Evolutionary conservation across 2,888 invertebrate species (phyloP).

Genomic region (Neoaliturus tenellus): DNA sequence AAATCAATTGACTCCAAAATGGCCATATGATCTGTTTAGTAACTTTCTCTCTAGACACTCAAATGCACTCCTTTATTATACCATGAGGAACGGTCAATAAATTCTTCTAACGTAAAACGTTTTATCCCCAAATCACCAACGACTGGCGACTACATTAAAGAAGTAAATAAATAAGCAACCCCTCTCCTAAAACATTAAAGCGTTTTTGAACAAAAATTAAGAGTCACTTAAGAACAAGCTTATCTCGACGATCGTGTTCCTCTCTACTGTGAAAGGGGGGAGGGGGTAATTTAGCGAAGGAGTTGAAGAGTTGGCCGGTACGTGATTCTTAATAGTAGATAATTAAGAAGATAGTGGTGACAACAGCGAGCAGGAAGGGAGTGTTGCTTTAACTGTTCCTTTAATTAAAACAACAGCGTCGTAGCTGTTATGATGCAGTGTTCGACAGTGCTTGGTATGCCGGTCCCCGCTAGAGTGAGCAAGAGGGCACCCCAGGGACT

Average conservation of each 20-base stretch:
- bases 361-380: conserved; percentile 2
- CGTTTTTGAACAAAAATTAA: conserved; percentile 19
- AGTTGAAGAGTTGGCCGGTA: conserved; percentile 1
- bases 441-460: too few species aligned
- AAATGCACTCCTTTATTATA: too few species aligned
- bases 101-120: background rate
- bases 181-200: background rate
- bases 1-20: too few species aligned
- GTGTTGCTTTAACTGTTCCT: too few species aligned
- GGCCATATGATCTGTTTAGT: too few species aligned
- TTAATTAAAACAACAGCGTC: conserved; percentile 25
- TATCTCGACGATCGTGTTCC: background rate
- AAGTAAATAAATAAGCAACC: conserved; percentile 33
- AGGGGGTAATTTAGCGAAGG: conserved; percentile 4
- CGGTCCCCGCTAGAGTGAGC: too few species aligned
- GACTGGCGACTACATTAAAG: background rate
- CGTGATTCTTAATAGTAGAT: conserved; percentile 32
- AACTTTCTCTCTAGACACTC: too few species aligned
- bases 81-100: too few species aligned
- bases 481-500: too few species aligned
- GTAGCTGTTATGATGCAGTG: background rate
- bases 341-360: conserved; percentile 31
- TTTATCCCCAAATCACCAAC: background rate
- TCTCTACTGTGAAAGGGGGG: background rate
- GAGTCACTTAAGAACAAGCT: conserved; percentile 20